Conservation (phyloP, 1,140 invertebrate genomes). For the Nephotettix cincticeps region DNA sequence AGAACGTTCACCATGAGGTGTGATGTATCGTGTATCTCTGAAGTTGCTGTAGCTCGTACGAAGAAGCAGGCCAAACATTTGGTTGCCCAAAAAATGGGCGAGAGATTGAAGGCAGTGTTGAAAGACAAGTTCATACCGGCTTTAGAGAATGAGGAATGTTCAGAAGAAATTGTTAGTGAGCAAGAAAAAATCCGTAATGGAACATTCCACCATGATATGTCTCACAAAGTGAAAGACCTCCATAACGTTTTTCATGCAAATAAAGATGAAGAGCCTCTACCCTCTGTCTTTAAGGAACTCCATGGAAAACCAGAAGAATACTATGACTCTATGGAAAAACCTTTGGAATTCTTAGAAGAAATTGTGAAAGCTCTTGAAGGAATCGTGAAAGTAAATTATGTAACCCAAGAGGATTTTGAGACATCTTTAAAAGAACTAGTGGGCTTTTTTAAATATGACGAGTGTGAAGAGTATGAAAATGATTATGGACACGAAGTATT, state of each 20-base stretch:
- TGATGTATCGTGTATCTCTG: constrained; percentile 58
- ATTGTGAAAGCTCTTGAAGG: too few relatives aligned
- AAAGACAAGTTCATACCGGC: background rate
- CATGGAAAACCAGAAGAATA: background rate
- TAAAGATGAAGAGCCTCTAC: background rate
- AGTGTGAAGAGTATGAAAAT: too few relatives aligned
- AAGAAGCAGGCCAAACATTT: constrained; percentile 60
- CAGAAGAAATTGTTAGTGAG: background rate
- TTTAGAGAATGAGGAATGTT: background rate
- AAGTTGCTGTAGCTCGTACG: constrained; percentile 52
- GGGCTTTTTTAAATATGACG: too few relatives aligned
- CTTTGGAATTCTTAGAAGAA: too few relatives aligned
- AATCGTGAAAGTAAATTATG: too few relatives aligned
- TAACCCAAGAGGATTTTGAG: too few relatives aligned
- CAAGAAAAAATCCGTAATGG: too few relatives aligned
- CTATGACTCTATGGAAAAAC: background rate
- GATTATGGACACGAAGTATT: too few relatives aligned
- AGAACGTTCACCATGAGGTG: constrained; percentile 68
- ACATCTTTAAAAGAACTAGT: too few relatives aligned
- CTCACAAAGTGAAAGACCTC: background rate
- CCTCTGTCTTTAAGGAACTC: background rate
- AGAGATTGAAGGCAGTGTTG: constrained; percentile 42
- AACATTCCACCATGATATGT: too few relatives aligned
- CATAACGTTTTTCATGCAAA: background rate
- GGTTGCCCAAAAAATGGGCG: constrained; percentile 54